Percentiles rank a stretch among this genome's conserved stretches.
Evolutionary conservation across 2,888 invertebrate genomes (phyloP).

Genomic region (Ommatoiulus sabulosus): DNA sequence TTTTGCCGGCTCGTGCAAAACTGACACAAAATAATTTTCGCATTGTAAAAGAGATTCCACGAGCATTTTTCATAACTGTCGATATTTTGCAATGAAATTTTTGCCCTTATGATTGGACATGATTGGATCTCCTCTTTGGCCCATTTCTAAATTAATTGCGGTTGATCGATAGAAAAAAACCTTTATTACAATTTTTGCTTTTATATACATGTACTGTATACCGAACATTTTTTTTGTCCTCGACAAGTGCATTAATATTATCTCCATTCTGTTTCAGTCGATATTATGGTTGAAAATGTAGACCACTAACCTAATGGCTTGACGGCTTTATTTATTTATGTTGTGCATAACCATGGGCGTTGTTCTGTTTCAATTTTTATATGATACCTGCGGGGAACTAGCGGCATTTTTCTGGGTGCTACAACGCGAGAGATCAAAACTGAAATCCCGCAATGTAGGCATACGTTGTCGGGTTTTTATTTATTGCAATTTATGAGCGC

Average conservation of each 20-base stretch:
- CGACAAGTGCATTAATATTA: neutral
- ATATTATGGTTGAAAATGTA: neutral
- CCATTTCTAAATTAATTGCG: neutral
- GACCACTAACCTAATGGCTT: slow-evolving; percentile 6
- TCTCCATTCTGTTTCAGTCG: neutral
- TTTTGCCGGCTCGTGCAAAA: too few species aligned
- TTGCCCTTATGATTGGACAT: too few species aligned
- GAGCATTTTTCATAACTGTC: neutral
- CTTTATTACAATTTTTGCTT: neutral
- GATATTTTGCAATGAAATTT: neutral
- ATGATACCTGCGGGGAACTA: neutral
- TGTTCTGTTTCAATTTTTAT: slow-evolving; percentile 22
- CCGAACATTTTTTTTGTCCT: neutral
- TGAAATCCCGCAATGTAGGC: neutral
- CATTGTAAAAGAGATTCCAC: neutral
- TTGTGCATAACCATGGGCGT: slow-evolving; percentile 12
- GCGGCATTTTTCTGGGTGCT: neutral
- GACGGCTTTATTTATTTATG: slow-evolving; percentile 15
- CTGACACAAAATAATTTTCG: too few species aligned
- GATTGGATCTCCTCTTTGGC: neutral
- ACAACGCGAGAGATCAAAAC: neutral
- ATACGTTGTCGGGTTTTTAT: neutral
- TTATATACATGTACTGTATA: neutral
- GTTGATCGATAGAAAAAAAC: neutral
- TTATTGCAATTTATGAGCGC: too few species aligned